Percentiles rank a stretch among this genome's conserved stretches.
phyloP scores from a whole-genome alignment of 2,797 vertebrate species.

The Pipistrellus nathusii region DNA sequence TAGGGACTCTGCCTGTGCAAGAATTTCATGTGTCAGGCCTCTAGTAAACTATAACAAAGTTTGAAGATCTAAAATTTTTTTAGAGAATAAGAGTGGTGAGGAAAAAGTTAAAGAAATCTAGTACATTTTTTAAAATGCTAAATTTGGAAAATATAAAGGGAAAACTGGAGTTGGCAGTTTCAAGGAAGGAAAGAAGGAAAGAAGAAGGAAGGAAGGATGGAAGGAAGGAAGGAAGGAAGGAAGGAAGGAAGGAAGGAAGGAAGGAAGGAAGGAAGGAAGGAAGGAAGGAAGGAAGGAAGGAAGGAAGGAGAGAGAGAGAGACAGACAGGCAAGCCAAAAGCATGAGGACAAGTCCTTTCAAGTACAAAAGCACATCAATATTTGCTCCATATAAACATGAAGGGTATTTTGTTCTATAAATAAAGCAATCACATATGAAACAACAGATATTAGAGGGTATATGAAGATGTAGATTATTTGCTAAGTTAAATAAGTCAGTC shows the following conservation, averaged over 20 bases:
- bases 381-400: background rate
- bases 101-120: background rate
- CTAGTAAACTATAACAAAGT: background rate
- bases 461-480: background rate
- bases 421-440: background rate
- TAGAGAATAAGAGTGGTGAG: background rate
- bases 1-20: too few species aligned
- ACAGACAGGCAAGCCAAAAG: background rate
- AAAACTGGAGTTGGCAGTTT: background rate
- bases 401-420: background rate
- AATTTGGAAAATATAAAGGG: background rate
- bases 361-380: background rate
- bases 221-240: background rate
- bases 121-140: background rate
- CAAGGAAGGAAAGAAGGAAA: background rate
- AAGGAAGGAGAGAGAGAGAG: too few species aligned
- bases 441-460: background rate
- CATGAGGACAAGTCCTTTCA: background rate
- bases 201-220: background rate
- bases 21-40: too few species aligned
- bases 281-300: background rate
- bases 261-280: background rate
- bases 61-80: slow-evolving; percentile 24
- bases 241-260: background rate
- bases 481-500: background rate